Conservation (phyloP, 2,888 invertebrate genomes). For the Nezara viridula region DNA sequence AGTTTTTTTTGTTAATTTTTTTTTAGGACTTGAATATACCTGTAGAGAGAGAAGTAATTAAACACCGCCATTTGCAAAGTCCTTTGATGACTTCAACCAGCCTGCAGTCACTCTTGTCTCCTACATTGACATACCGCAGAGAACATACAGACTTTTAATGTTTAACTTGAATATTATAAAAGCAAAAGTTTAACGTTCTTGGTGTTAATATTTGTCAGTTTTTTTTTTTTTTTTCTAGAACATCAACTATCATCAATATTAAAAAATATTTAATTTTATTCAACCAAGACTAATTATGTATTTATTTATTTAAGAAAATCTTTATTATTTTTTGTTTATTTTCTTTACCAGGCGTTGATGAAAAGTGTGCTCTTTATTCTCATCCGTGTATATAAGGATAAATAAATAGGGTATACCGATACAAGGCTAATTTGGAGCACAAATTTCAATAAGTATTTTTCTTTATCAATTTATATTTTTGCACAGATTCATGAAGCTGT, state of each 20-base stretch:
- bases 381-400: conserved; percentile 23
- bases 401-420: conserved; percentile 10
- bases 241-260: neutral
- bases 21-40: conserved; percentile 74
- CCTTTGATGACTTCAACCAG: conserved; percentile 74
- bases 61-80: conserved; percentile 78
- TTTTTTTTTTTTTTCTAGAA: neutral
- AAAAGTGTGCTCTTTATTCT: conserved; percentile 52
- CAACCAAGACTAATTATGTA: neutral
- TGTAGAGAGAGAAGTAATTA: conserved; percentile 78
- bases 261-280: conserved; percentile 4
- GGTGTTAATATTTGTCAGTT: neutral
- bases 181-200: conserved; percentile 1
- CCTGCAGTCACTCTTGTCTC: conserved; percentile 74
- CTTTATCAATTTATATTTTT: conserved; percentile 57
- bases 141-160: conserved; percentile 67
- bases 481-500: conserved; percentile 54
- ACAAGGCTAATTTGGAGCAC: conserved; percentile 53
- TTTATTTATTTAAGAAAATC: conserved; percentile 3
- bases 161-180: neutral
- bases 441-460: conserved; percentile 50
- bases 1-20: neutral
- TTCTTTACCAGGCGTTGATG: conserved; percentile 2
- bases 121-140: conserved; percentile 69
- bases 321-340: conserved; percentile 6